These are phyloP conservation scores for Sander vitreus DNA, from an alignment of 2,113 vertebrate genomes.

Conservation along the genomic window DNA sequence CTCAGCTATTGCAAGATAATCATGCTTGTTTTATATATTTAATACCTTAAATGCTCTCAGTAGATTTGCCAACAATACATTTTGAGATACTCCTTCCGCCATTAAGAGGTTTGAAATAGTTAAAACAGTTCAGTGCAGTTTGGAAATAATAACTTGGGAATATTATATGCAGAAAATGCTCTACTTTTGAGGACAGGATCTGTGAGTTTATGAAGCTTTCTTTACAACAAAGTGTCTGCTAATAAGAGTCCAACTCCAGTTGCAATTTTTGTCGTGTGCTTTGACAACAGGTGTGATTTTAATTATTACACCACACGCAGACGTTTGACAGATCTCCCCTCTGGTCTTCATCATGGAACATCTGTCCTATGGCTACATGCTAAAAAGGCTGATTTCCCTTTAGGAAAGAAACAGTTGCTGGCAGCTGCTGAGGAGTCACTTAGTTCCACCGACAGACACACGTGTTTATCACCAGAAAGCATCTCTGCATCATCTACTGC, in stretches of 20 bases:
- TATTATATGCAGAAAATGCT: background rate
- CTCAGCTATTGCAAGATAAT: no score
- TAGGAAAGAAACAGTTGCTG: conserved; percentile 68
- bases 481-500: background rate
- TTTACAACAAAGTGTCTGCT: background rate
- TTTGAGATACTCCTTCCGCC: no score
- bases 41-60: background rate
- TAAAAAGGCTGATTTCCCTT: conserved; percentile 82
- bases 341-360: conserved; percentile 76
- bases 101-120: background rate
- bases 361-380: conserved; percentile 77
- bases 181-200: background rate
- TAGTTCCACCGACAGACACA: conserved; percentile 51
- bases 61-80: background rate
- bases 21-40: no score
- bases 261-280: conserved; percentile 28
- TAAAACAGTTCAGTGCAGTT: background rate
- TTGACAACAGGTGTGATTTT: conserved; percentile 76
- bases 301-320: conserved; percentile 76
- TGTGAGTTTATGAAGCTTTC: background rate
- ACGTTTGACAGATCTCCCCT: conserved; percentile 77
- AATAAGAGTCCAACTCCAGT: background rate
- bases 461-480: conserved; percentile 34
- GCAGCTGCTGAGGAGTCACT: conserved; percentile 72
- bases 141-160: background rate